Evolutionary conservation across 1,140 invertebrate genomes (phyloP), one percentile per base, ranked within the genome.

Genomic region (Drosophila ambigua): DNA sequence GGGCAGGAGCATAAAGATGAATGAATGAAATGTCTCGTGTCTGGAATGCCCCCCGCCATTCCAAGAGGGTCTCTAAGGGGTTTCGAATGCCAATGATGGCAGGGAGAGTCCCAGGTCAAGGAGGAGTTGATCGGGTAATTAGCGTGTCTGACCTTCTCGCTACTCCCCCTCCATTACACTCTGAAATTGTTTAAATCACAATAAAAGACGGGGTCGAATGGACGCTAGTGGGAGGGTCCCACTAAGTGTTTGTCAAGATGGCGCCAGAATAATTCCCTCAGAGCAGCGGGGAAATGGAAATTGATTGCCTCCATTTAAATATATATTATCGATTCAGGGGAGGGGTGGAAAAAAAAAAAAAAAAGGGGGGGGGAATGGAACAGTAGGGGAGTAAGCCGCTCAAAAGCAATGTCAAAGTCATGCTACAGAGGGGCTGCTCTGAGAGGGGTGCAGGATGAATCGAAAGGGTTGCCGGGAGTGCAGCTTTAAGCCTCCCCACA

Each of bases 251-350:
- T 53, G 46, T 43, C 49, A 50, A 58, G 60, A 54, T 69, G 65
- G 73, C 80, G 77, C 77, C 72, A 77, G 57, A 66, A 66, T 58
- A 63, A 73, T 58, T 45, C 53, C 41, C 52, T 26, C 20, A 41
- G 49, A 51, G 44, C 48, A 49, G 41, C 31, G 71, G 59, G 43
- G 72, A 81, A 87, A 81, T 87, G 74, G 76, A 85, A 87, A 85
- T 87, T 85, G 81, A 87, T 85, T 77, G 81, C 74, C 28, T 63
- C 41, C 77, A 79, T 75, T 85, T 87, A 81, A 85, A 85, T 85
- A 39, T 13, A 87, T 75, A 87, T 87, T 77, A 87, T 87, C 65
- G 81, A 85, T 83, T 83, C 31, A 16, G 24, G 15, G 24, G 28
- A 65, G 6, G 28, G 23, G 20, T n/a, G 20, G 45, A 35, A 48